Evolutionary conservation across 2,888 invertebrate genomes (phyloP).

Genomic region (Synanthedon formicaeformis): DNA sequence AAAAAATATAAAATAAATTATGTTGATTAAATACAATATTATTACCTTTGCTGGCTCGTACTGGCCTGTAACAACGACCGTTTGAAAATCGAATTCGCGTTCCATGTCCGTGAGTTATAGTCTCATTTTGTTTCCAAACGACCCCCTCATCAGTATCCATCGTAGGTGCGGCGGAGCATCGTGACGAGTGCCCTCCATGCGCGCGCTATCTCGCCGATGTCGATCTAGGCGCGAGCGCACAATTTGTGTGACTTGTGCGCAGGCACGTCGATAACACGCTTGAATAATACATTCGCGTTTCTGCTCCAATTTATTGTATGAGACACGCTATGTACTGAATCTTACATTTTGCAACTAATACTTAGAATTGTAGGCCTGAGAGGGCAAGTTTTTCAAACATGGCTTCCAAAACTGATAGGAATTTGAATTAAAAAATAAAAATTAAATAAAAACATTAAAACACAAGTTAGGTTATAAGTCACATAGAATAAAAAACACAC

Average conservation of each 20-base stretch:
- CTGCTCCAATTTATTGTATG: constrained; percentile 34
- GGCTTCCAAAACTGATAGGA: too few relatives aligned
- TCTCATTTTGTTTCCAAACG: background rate
- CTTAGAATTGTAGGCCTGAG: background rate
- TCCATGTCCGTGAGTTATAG: too few relatives aligned
- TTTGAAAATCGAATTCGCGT: too few relatives aligned
- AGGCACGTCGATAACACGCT: constrained; percentile 37
- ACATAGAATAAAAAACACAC: too few relatives aligned
- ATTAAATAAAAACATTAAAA: too few relatives aligned
- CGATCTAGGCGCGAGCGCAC: constrained; percentile 35
- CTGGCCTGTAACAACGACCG: too few relatives aligned
- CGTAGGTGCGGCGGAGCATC: constrained; percentile 13
- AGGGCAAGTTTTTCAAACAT: too few relatives aligned
- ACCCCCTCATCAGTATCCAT: constrained; percentile 5
- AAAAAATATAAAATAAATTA: too few relatives aligned
- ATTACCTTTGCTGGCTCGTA: too few relatives aligned
- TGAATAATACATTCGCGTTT: constrained; percentile 51
- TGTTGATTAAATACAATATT: too few relatives aligned
- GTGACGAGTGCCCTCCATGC: constrained; percentile 22
- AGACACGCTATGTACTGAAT: background rate
- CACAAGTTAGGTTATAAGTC: too few relatives aligned
- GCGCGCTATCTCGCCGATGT: constrained; percentile 25
- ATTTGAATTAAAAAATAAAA: too few relatives aligned
- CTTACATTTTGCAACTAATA: background rate
- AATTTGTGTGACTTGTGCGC: constrained; percentile 56